These are phyloP conservation scores for Steinernema khuongi DNA, from an alignment of 1,140 invertebrate genomes.

Conservation along the genomic window DNA sequence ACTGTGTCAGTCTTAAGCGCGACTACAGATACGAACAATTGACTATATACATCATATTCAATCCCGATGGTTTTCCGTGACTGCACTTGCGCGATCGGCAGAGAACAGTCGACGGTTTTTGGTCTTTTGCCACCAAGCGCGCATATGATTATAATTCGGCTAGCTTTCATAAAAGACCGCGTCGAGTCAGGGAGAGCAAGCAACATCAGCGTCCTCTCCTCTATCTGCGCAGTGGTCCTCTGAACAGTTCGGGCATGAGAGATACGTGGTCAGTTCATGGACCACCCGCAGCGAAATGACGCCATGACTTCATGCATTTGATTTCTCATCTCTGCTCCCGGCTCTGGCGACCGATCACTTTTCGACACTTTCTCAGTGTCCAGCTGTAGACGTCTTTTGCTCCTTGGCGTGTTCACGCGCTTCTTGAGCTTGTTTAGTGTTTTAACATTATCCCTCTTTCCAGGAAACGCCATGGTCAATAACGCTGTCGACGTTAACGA, in stretches of 20 bases:
- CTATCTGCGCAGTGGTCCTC: not conserved
- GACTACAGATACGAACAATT: no score
- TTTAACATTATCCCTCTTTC: not conserved
- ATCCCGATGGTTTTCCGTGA: no score
- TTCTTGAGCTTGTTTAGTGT: not conserved
- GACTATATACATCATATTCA: no score
- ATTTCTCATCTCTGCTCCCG: not conserved
- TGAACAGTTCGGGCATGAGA: not conserved
- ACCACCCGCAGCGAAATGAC: not conserved
- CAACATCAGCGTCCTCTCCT: not conserved
- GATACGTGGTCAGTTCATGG: not conserved
- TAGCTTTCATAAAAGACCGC: conserved; percentile 1
- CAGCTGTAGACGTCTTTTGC: no score
- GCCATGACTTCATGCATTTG: not conserved
- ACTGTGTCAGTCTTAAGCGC: no score
- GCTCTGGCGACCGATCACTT: not conserved
- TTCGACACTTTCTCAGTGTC: not conserved
- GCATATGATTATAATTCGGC: not conserved
- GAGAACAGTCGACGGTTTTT: conserved; percentile 9
- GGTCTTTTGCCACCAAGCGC: not conserved
- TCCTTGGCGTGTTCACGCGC: not conserved
- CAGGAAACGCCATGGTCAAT: conserved; percentile 35
- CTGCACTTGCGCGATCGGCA: no score
- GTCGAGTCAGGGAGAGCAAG: not conserved
- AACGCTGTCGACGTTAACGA: conserved; percentile 55